Conservation (phyloP, 2,113 vertebrate species). For the Naja naja region DNA sequence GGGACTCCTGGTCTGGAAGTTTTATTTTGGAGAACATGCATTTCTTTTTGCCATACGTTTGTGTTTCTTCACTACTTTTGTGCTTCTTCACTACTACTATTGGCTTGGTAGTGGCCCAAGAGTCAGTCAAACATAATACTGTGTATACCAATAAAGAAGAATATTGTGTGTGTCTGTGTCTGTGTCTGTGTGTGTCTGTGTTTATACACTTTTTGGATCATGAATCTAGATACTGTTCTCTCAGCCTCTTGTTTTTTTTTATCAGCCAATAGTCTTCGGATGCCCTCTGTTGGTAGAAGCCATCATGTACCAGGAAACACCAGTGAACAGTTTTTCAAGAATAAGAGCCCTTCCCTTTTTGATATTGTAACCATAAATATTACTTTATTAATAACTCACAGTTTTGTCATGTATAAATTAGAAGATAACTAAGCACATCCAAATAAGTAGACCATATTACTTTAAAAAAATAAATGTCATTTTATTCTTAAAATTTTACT, state of each 20-base stretch:
- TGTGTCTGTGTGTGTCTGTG: too few relatives aligned
- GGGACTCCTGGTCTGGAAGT: neutral
- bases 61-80: neutral
- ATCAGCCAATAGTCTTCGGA: neutral
- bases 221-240: neutral
- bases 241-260: neutral
- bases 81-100: neutral
- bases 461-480: neutral
- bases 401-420: neutral
- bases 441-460: neutral
- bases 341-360: neutral
- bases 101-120: too few relatives aligned
- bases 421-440: neutral
- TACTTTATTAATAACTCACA: neutral
- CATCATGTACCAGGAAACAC: neutral
- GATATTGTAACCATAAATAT: neutral
- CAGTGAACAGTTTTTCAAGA: neutral
- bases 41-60: neutral
- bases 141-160: too few relatives aligned
- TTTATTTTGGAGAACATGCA: neutral
- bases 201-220: neutral
- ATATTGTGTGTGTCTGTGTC: too few relatives aligned
- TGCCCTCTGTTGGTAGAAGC: constrained; percentile 14
- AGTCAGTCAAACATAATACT: neutral
- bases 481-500: neutral